Evolutionary conservation across 2,113 vertebrate species (phyloP), one percentile per base, ranked within the genome.

Genomic region (Anseranas semipalmata): DNA sequence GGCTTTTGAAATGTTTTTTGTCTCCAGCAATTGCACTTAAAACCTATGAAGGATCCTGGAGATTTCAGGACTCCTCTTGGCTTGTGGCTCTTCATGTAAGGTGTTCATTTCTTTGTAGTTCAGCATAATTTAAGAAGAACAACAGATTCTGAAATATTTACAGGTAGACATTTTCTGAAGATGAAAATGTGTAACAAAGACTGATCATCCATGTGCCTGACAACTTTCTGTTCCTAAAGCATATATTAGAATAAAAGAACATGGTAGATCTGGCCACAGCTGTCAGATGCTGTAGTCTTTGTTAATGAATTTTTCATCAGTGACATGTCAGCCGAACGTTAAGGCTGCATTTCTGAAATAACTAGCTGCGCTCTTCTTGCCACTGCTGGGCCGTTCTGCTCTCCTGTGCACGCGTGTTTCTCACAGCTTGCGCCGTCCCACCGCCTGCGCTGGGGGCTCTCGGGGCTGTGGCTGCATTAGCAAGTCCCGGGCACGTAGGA

Each of bases 261-360:
- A 5, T 1, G 27, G 60, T 30, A 33, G 59, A 7, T 72, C 22
- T 33, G 68, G 25, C 41, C 46, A 17, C 58, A 63, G 53, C 88
- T 95, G 68, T 58, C 71, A 66, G 59, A 30, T 25, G 25, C 27
- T 66, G 7, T 35, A 46, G 67, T 25, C 81, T 80, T 86, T 76
- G 55, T 74, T 24, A 30, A 81, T 45, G 72, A 86, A n/a, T 71
- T 91, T 88, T 63, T 85, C 84, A 28, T 63, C 17, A 11, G 87
- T 85, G 68, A 27, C 78, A 20, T n/a, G 67, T 78, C 72, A 85
- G 65, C 37, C 76, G 43, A 72, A 79, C 70, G 32, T 67, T 60
- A 66, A 43, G 83, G 80, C 90, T 85, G 79, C 67, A 46, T 85
- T 67, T 43, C 55, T 52, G 93, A 66, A 43, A 14, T 68, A 63